Evolutionary conservation across 2,113 vertebrate species (phyloP), one percentile per base, ranked within the genome.

Genomic region (Felis chaus): DNA sequence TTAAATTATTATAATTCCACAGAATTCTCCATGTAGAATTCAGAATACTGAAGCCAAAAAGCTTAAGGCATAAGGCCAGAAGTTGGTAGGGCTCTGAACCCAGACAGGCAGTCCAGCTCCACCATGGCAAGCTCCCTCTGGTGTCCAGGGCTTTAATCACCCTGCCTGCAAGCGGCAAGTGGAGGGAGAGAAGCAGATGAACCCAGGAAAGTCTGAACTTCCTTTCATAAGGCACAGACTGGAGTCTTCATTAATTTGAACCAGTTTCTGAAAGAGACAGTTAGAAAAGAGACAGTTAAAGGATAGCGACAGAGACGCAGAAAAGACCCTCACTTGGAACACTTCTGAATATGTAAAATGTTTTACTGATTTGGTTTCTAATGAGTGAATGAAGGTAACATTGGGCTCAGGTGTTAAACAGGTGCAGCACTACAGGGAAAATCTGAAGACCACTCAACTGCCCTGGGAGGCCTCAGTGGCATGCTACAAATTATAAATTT

Each of bases 1-100:
- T 41, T 33, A 89, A 78, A 31, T 18, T 86, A 45, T 53, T 73
- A 0, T 19, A 66, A 57, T 45, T 55, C 45, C 33, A 69, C 50
- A 73, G 2, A 78, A 18, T 36, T 16, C 8, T 8, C 11, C 23
- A 12, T 12, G 19, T 73, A n/a, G 11, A 91, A 33, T 84, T 45
- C 8, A 89, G 36, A 90, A 91, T 88, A 88, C 36, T 71, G 48
- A 93, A 71, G n/a, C 27, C 29, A 65, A 19, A 89, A 11, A 81
- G 18, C 8, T 25, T 2, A 23, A 55, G 4, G 0, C 18, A 23
- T 19, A 39, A 66, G 9, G 2, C 39, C 19, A 68, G 36, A 33
- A 66, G 29, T 2, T 53, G 31, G 4, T 4, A 36, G 36, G 8
- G 1, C 21, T 76, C 48, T 1, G 1, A 39, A 18, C 7, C 13